Base-by-base conservation (phyloP, 2,797 vertebrate genomes). In the Sebastes taczanowskii region DNA sequence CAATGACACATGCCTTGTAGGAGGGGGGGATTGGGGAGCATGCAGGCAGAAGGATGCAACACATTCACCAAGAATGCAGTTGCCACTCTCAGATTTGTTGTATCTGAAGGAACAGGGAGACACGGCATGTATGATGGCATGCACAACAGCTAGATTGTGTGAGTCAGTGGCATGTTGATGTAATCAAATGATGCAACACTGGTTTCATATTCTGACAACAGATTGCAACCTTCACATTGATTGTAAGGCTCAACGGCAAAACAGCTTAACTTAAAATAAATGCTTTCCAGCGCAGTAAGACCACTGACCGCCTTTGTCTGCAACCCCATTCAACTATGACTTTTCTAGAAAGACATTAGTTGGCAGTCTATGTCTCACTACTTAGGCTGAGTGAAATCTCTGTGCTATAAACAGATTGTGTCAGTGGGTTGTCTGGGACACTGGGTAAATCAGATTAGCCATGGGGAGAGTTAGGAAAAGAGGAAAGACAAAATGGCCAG, bases 1-100 rank as follows among this genome's bases (percentile, higher is more conserved):
- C 68, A 77, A 82, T 81, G 76, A 81, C 61, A 82, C 90, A 89
- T 93, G 90, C 90, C 85, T 79, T 83, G 66, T 70, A 63, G 76
- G 42, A 52, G 16, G 22, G 3, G 52, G 11, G 59, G 53, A 10
- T 11, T 13, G 25, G 20, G 58, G 11, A 66, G 56, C 93, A 94
- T 93, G 94, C 94, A 94, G 68, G 66, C 67, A 82, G 2, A 79
- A 8, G 46, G 74, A 82, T 69, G 68, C n/a, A 73, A 34, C 62
- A 32, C 38, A 63, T 42, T 82, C 58, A 68, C 71, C 13, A n/a
- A 71, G 16, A 76, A 83, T 79, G 78, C 81, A 80, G 61, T 32
- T 65, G 70, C 23, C 56, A 72, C 53, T 72, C 80, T 77, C 64
- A 79, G 61, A 82, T 23, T 23, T 11, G 25, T 64, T 66, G 23